Evolutionary conservation across 2,888 invertebrate genomes (phyloP), one percentile per base, ranked within the genome.

Genomic region (Eudemis profundana): DNA sequence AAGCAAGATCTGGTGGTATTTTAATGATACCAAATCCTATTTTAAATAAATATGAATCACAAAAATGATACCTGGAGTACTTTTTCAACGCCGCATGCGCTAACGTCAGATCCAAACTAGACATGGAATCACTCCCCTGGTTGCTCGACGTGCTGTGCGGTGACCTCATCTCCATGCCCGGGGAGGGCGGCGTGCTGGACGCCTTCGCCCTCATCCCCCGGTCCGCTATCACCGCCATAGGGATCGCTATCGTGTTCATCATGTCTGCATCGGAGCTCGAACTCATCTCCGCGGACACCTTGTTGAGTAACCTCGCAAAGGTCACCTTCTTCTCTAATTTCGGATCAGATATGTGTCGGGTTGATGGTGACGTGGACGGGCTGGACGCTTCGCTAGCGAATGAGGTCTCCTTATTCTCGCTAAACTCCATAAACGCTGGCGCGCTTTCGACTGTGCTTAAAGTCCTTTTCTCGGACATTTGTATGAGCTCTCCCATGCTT

Each of bases 271-370:
- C 95, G 0, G 95, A 95, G 62, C 95, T 95, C 0, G 95, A 95
- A 76, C 95, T 95, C 94, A 96, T 95, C 89, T 96, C 96, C 7
- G 95, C 95, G 10, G 95, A 95, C 4, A 96, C 95, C 85, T 95
- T 95, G 78, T 95, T 96, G 19, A 96, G 83, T 54, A 96, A 84
- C 69, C 95, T 92, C 0, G 96, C 96, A 78, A 96, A 96, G 0
- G 96, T 96, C 5, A 96, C 96, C 84, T 96, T 96, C 87, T 96
- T 96, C 78, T 96, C 96, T 60, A 95, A 84, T 76, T 95, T 96
- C 10, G 95, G 94, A 83, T 95, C 95, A 50, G 92, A 93, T 69
- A 94, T 86, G 60, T 94, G 93, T 62, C 93, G 82, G 84, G 90
- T 91, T 0, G 93, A 87, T 7, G 94, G 93, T 0, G 94, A 93